A percentile compares a stretch with the other conserved stretches of the same genome.
Conservation (phyloP, 2,797 vertebrate species). For the Sebastes diaconus region DNA sequence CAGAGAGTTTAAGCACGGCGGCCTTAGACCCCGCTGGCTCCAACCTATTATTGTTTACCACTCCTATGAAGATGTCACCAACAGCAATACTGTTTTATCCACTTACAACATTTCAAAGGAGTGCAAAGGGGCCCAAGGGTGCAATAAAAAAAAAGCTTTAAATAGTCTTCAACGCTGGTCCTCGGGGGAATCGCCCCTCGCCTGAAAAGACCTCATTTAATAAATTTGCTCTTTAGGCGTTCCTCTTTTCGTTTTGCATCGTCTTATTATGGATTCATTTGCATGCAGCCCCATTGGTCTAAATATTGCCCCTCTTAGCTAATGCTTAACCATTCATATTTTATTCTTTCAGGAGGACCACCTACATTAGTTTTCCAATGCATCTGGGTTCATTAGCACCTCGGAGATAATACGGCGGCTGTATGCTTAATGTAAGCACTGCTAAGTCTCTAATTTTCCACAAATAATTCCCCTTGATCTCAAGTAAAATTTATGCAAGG, state of each 20-base stretch:
- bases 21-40: constrained; percentile 45
- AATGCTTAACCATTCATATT: constrained; percentile 81
- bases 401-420: constrained; percentile 78
- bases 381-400: constrained; percentile 81
- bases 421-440: constrained; percentile 80
- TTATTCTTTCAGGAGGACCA: constrained; percentile 80
- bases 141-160: constrained; percentile 79
- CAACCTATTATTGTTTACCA: constrained; percentile 76
- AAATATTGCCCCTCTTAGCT: constrained; percentile 83
- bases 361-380: constrained; percentile 80
- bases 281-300: constrained; percentile 72
- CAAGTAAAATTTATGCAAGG: constrained; percentile 76
- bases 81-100: constrained; percentile 78
- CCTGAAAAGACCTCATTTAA: constrained; percentile 86
- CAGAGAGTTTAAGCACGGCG: constrained; percentile 31
- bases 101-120: constrained; percentile 82
- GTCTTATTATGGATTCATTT: constrained; percentile 82
- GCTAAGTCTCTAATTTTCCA: constrained; percentile 83
- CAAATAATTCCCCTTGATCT: constrained; percentile 87
- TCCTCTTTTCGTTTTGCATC: constrained; percentile 79
- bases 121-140: constrained; percentile 77
- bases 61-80: constrained; percentile 77
- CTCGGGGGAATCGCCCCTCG: constrained; percentile 72
- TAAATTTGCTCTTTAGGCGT: constrained; percentile 86
- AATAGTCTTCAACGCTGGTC: constrained; percentile 79